Evolutionary conservation across 2,888 invertebrate genomes (phyloP).

Genomic region (Omphaloscelis lunosa): DNA sequence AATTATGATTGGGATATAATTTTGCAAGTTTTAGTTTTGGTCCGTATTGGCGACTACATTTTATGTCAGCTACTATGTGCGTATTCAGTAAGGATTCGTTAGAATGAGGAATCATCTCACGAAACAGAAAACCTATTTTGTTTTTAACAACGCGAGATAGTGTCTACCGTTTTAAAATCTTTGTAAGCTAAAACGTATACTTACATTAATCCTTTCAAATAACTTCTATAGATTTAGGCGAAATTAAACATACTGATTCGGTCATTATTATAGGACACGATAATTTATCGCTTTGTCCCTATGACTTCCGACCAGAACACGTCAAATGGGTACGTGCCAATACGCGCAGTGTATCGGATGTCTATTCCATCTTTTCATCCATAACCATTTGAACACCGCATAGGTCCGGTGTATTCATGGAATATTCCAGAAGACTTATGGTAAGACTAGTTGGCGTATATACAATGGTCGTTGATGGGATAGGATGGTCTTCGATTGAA

Average conservation of each 20-base stretch:
- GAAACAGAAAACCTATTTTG: background rate
- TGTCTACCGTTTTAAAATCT: background rate
- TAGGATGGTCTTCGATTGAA: constrained; percentile 37
- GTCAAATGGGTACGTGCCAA: constrained; percentile 52
- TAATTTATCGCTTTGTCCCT: background rate
- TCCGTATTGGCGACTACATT: too few species aligned
- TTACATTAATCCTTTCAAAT: background rate
- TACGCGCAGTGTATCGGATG: constrained; percentile 38
- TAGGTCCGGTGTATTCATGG: constrained; percentile 28
- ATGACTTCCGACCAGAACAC: constrained; percentile 37
- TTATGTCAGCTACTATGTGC: background rate
- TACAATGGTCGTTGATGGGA: constrained; percentile 12
- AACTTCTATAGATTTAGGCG: background rate
- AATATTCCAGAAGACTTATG: constrained; percentile 43
- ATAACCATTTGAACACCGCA: constrained; percentile 54
- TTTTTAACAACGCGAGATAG: background rate
- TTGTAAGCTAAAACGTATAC: background rate
- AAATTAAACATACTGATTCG: background rate
- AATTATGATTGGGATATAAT: constrained; percentile 9
- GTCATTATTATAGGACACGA: background rate
- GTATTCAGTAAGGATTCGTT: background rate
- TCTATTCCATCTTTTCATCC: constrained; percentile 52
- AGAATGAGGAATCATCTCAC: background rate
- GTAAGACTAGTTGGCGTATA: constrained; percentile 29
- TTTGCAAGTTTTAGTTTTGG: background rate